Percentiles rank a stretch among this genome's conserved stretches.
Evolutionary conservation across 2,888 invertebrate species (phyloP).

Genomic region (Nomada ferruginata): DNA sequence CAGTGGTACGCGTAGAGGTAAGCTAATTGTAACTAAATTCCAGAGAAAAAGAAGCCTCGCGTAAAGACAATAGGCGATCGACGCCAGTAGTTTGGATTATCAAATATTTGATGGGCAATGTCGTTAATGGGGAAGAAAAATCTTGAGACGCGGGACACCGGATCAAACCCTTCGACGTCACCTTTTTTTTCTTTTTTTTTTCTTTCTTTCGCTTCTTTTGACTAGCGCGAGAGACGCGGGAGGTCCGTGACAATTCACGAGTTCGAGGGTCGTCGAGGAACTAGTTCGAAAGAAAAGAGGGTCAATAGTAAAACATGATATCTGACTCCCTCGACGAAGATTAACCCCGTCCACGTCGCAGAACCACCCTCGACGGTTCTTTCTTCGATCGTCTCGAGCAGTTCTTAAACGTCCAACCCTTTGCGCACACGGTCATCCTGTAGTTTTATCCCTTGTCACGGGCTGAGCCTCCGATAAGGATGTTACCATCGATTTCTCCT

Average conservation of each 20-base stretch:
- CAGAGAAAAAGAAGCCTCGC: constrained; percentile 23
- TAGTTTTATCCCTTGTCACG: no score
- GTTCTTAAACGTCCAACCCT: constrained; percentile 8
- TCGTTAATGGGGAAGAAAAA: no score
- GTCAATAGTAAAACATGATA: constrained; percentile 35
- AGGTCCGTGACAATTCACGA: not conserved
- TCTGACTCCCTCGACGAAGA: constrained; percentile 25
- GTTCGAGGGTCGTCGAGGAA: not conserved
- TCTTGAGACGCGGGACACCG: no score
- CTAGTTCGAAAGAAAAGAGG: constrained; percentile 14
- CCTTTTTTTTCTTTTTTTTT: no score
- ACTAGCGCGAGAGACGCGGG: no score
- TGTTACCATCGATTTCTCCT: not conserved
- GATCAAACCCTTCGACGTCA: no score
- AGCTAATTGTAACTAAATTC: constrained; percentile 36
- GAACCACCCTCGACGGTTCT: constrained; percentile 21
- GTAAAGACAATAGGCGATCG: not conserved
- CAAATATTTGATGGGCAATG: no score
- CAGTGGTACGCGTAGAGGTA: not conserved
- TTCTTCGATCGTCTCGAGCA: constrained; percentile 22
- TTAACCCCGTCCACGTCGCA: constrained; percentile 14
- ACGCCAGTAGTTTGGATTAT: no score
- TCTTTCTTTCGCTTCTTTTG: no score
- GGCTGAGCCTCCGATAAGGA: not conserved
- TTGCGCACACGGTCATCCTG: not conserved